Evolutionary conservation across 2,113 vertebrate genomes (phyloP), one percentile per base, ranked within the genome.

Genomic region (Ceuthmochares aereus): DNA sequence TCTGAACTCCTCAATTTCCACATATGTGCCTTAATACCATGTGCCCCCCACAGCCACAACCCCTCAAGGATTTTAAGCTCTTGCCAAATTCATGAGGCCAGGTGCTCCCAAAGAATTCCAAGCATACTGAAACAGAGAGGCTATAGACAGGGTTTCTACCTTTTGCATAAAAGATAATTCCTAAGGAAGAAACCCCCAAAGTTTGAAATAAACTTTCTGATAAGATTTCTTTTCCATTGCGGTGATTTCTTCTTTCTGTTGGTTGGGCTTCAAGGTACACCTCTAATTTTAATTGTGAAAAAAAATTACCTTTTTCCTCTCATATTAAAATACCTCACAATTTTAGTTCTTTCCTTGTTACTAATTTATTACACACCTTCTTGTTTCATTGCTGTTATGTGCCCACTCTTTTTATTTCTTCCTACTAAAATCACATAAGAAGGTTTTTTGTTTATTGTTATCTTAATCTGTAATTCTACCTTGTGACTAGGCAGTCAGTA

Each of bases 21-120:
- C 2, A 7, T 30, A 26, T 59, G 59, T 80, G n/a, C 19, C 43
- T 45, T 6, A 63, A 81, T 37, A 30, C 7, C 10, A 5, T 7
- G 2, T 6, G 11, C 3, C 5, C 6, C 1, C 27, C 17, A 16
- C 29, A 75, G 29, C 0, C 20, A 70, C 14, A 51, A 8, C 2
- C 4, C 4, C 12, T 3, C 17, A 10, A 34, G n/a, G 22, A 15
- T 43, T 89, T 62, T 37, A 40, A 77, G 27, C 29, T 52, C 63
- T 80, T 66, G 25, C 26, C 55, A 62, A 73, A 69, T 18, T 21
- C 36, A 51, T 26, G 19, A 63, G 7, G 7, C 10, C 21, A 47
- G 13, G 10, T 73, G 7, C 11, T 88, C 83, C 14, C 30, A 59
- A 80, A n/a, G 0, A 14, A 22, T 80, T 80, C 54, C 40, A 86